Base-by-base conservation (phyloP, 2,888 invertebrate genomes). In the Leucania comma region DNA sequence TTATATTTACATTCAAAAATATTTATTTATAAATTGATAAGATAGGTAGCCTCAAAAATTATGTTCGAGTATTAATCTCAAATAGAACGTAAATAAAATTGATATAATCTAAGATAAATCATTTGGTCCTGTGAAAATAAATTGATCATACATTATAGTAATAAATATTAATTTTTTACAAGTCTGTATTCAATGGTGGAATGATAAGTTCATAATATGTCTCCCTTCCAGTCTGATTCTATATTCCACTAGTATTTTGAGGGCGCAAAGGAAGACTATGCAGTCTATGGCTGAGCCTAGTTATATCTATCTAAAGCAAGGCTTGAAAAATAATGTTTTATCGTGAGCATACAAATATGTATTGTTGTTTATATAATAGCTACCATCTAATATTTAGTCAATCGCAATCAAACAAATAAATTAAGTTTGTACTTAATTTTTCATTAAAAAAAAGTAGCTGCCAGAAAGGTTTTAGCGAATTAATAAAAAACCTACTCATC, bases 41-140 rank as follows among this genome's bases (percentile, higher is more conserved):
- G 73, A 82, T 76, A 68, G 51, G 65, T 88, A 89, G 88, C 88
- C 84, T 84, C 84, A 82, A 76, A 71, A 67, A 42, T 42, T 75
- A 70, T 63, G 10, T 66, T 38, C 46, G 69, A 84, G 81, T 84
- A 80, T 76, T 78, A 72, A 74, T 81, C 81, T 77, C 83, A 83
- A 81, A 73, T 72, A 72, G 24, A 61, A 61, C 54, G 68, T 72
- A 73, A 69, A 76, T 67, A 65, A 68, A 68, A 73, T 61, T 60
- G 24, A 53, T 68, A 64, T 63, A 71, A 63, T 29, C 56, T 70
- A 69, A 63, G 48, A 73, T 61, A 53, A 72, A 68, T 59, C 46
- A 72, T 71, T 75, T 75, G 69, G 72, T 71, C 63, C 46, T 67
- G 68, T 53, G 69, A 74, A 72, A 73, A 53, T 59, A 42, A 65